A percentile compares a stretch with the other conserved stretches of the same genome.
Evolutionary conservation across 1,140 invertebrate species (phyloP).

Genomic region (Bursaphelenchus mucronatus): DNA sequence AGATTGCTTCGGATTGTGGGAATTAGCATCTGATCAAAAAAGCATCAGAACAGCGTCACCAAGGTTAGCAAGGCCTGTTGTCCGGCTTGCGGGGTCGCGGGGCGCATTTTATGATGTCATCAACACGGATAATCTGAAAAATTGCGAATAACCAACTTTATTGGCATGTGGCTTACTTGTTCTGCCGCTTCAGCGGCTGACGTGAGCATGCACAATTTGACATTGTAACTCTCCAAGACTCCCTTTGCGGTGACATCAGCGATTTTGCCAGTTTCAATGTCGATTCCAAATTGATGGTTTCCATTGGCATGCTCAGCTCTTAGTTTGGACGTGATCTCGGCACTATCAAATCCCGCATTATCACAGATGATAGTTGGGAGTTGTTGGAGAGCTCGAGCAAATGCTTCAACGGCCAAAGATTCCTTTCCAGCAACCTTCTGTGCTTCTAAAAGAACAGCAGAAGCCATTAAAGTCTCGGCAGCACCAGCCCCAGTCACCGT

Average conservation of each 20-base stretch:
- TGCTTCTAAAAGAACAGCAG: slow-evolving; percentile 77
- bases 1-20: background rate
- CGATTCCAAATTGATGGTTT: slow-evolving; percentile 74
- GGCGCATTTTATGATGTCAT: slow-evolving; percentile 90
- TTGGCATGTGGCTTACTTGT: slow-evolving; percentile 44
- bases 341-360: slow-evolving; percentile 96
- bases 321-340: slow-evolving; percentile 82
- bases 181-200: slow-evolving; percentile 95
- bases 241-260: slow-evolving; percentile 80
- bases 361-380: slow-evolving; percentile 93
- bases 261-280: slow-evolving; percentile 61
- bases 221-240: slow-evolving; percentile 90
- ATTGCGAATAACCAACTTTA: background rate
- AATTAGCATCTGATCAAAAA: slow-evolving; percentile 5
- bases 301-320: slow-evolving; percentile 80
- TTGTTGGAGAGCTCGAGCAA: slow-evolving; percentile 78
- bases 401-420: slow-evolving; percentile 91
- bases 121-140: slow-evolving; percentile 89
- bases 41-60: background rate
- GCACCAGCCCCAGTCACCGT: slow-evolving; percentile 66
- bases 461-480: slow-evolving; percentile 91
- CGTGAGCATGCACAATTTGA: slow-evolving; percentile 88
- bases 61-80: slow-evolving; percentile 63
- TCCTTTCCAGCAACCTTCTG: slow-evolving; percentile 85
- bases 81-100: slow-evolving; percentile 83